phyloP scores from a whole-genome alignment of 2,797 vertebrate genomes.

The Coregonus suidteri region DNA sequence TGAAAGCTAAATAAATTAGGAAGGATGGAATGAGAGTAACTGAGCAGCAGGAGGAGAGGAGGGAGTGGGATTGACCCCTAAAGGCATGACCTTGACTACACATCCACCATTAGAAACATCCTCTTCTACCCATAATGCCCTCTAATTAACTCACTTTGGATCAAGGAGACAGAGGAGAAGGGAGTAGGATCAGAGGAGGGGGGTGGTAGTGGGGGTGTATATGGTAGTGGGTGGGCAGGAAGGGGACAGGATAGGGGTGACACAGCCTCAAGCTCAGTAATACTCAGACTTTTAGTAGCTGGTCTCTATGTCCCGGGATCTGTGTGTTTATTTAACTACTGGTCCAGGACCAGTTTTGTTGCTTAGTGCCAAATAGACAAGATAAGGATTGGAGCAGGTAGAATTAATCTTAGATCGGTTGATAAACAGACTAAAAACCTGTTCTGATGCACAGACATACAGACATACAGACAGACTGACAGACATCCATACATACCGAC shows the following conservation, averaged over 20 bases:
- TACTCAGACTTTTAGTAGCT: neutral
- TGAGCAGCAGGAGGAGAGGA: neutral
- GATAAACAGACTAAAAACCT: neutral
- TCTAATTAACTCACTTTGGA: slow-evolving; percentile 7
- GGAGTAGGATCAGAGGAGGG: slow-evolving; percentile 7
- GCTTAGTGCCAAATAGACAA: neutral
- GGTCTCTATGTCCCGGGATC: neutral
- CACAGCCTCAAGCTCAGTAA: neutral
- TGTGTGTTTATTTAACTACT: neutral
- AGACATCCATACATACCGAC: neutral
- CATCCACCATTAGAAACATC: neutral
- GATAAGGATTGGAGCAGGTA: neutral
- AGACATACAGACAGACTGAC: slow-evolving; percentile 12
- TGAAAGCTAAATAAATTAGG: neutral
- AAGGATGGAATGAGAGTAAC: neutral
- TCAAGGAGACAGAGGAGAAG: slow-evolving; percentile 1
- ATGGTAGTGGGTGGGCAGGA: neutral
- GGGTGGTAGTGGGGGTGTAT: neutral
- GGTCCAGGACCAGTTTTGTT: neutral
- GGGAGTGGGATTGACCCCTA: neutral
- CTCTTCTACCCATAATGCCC: neutral
- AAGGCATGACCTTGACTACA: neutral
- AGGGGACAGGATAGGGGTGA: neutral
- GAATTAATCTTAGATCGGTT: neutral
- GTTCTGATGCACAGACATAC: neutral